phyloP scores from a whole-genome alignment of 2,797 vertebrate species.

The Tarsius wallacei region DNA sequence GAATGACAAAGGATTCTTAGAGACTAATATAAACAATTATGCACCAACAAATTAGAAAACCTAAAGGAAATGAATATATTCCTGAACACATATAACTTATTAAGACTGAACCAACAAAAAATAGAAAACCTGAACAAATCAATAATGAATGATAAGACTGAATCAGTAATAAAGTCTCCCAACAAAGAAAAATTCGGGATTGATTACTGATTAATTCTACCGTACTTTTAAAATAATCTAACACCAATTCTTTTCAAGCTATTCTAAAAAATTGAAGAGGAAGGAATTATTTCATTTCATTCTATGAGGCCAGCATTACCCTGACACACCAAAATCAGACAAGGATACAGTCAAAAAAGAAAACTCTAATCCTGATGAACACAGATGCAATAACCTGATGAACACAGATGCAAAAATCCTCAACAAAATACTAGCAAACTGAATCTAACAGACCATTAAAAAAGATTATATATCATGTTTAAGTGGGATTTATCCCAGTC shows the following conservation, averaged over 20 bases:
- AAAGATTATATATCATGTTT: neutral
- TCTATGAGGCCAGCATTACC: neutral
- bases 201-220: neutral
- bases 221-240: neutral
- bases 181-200: neutral
- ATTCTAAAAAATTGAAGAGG: neutral
- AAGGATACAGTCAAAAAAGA: too few species aligned
- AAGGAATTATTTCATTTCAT: neutral
- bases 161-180: neutral
- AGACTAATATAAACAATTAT: too few species aligned
- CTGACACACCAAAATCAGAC: too few species aligned
- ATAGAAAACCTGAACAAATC: neutral
- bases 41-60: too few species aligned
- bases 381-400: too few species aligned
- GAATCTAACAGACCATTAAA: too few species aligned
- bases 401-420: too few species aligned
- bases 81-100: neutral
- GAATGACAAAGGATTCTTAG: too few species aligned
- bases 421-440: too few species aligned
- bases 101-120: neutral
- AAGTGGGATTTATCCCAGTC: neutral
- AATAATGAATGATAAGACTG: neutral
- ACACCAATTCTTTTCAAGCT: neutral
- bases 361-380: too few species aligned
- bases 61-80: neutral